A percentile compares a stretch with the other conserved stretches of the same genome.
These are phyloP conservation scores for Tribolium castaneum DNA, from an alignment of 1,140 invertebrate species.

Conservation along the genomic window DNA sequence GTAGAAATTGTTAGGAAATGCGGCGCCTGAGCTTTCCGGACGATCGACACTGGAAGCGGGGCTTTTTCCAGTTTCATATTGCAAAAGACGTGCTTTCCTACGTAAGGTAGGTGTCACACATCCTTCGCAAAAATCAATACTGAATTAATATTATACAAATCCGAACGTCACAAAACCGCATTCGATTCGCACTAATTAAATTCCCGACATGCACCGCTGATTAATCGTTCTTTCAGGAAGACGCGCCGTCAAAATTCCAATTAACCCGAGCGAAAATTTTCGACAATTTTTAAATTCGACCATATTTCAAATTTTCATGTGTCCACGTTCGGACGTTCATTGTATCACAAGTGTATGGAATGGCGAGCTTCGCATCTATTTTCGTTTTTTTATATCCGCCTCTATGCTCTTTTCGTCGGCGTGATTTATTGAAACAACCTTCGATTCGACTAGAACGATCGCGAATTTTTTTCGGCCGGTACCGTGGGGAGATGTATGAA, in stretches of 20 bases:
- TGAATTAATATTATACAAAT: not conserved
- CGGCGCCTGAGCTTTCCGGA: slow-evolving; percentile 36
- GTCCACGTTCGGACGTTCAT: slow-evolving; percentile 21
- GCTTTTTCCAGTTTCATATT: slow-evolving; percentile 12
- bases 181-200: slow-evolving; percentile 4
- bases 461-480: not conserved
- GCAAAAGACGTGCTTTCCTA: not conserved
- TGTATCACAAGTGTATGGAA: slow-evolving; percentile 27
- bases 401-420: not conserved
- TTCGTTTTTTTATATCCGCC: not conserved
- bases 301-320: slow-evolving; percentile 31
- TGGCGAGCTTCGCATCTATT: not conserved
- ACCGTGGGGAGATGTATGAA: slow-evolving; percentile 33
- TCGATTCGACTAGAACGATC: slow-evolving; percentile 24
- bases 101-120: not conserved
- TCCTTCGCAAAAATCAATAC: not conserved
- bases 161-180: not conserved
- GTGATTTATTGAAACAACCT: slow-evolving; percentile 16
- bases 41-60: not conserved
- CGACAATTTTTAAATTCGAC: not conserved
- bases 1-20: slow-evolving; percentile 21
- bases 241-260: slow-evolving; percentile 7
- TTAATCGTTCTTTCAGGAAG: not conserved
- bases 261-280: not conserved
- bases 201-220: not conserved